Evolutionary conservation across 1,140 invertebrate genomes (phyloP), one percentile per base, ranked within the genome.

Genomic region (Phenacoccus solenopsis): DNA sequence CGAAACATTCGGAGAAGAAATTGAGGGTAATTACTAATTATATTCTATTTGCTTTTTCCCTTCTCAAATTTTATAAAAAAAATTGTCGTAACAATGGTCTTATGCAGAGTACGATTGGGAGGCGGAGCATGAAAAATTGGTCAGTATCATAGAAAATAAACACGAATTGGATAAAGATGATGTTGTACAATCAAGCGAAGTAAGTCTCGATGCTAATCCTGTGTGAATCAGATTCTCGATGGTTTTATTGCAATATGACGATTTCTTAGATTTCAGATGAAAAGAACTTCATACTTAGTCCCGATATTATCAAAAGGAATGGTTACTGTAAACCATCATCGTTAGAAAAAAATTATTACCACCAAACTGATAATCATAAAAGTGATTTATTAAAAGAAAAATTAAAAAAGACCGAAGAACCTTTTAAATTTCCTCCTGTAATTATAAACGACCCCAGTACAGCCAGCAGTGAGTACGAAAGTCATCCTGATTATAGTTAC

Each of bases 31-130:
- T 10, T 38, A 38, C n/a, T n/a, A n/a, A n/a, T 38, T 38, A 10
- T n/a, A 38, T 38, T 38, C 32, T 38, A n/a, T n/a, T 38, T 38
- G 32, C 32, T 38, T 10, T 10, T n/a, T n/a, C 9, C 9, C n/a
- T n/a, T 38, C 32, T 38, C 9, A 38, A n/a, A n/a, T n/a, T n/a
- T n/a, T n/a, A n/a, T n/a, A n/a, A n/a, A n/a, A n/a, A n/a, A n/a
- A n/a, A n/a, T n/a, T n/a, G n/a, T n/a, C n/a, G n/a, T n/a, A n/a
- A n/a, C n/a, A 49, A 9, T 9, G 13, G 13, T 49, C 16, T 9
- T 24, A 24, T 64, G 3, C 25, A 64, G 59, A 64, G 16, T 64
- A 64, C 16, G 59, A 64, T 64, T 64, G 59, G 59, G 59, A 64
- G 25, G 59, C 59, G 4, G 59, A 64, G 25, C 59, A 64, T 25